A percentile compares a stretch with the other conserved stretches of the same genome.
These are phyloP conservation scores for Petrocephalus microphthalmus DNA, from an alignment of 2,113 vertebrate genomes.

Conservation along the genomic window DNA sequence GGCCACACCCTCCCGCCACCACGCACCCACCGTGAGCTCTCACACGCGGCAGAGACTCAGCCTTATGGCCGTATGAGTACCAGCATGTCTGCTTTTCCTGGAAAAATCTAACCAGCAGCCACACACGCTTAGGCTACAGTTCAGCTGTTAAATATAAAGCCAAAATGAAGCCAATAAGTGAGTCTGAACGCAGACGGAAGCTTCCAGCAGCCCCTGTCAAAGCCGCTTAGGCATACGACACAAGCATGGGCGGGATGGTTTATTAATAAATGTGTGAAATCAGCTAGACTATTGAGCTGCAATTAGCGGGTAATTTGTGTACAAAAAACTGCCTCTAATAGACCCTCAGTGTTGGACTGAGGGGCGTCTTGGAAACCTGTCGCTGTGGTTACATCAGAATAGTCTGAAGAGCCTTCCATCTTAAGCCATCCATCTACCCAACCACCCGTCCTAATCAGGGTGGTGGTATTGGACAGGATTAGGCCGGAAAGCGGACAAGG, in stretches of 20 bases:
- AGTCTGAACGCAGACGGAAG: neutral
- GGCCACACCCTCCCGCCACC: neutral
- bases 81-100: neutral
- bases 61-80: neutral
- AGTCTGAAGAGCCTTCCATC: neutral
- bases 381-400: neutral
- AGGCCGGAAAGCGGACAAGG: neutral
- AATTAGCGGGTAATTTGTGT: neutral
- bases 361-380: neutral
- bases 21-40: neutral
- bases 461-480: neutral
- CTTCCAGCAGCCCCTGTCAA: neutral
- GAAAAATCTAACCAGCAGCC: neutral
- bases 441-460: neutral
- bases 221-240: neutral
- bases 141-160: neutral
- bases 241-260: neutral
- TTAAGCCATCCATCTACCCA: neutral
- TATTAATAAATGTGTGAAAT: slow-evolving; percentile 19
- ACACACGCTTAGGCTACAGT: neutral
- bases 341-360: neutral
- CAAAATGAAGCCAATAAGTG: neutral
- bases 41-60: neutral
- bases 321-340: neutral
- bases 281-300: neutral